Conservation (phyloP, 2,888 invertebrate species). For the Trachelus iudaicus region DNA sequence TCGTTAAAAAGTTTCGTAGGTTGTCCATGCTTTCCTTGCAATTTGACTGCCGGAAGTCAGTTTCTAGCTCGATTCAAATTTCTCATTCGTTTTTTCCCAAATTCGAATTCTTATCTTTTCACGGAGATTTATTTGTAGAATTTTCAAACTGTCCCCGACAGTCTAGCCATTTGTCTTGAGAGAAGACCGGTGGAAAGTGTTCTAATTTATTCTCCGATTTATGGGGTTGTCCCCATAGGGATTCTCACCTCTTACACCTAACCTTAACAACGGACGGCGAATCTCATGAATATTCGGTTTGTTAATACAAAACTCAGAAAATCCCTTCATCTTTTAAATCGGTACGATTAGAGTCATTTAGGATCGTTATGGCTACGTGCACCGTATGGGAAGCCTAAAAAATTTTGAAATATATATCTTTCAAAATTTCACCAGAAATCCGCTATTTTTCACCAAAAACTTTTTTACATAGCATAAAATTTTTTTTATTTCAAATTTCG, state of each 20-base stretch:
- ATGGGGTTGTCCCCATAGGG: neutral
- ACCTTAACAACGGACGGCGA: neutral
- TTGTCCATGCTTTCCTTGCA: neutral
- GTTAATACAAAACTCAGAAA: no score
- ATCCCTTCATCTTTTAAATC: no score
- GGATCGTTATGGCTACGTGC: no score
- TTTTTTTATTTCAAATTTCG: neutral
- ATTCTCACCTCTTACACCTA: neutral
- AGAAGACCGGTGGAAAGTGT: neutral
- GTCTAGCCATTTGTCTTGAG: neutral
- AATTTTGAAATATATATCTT: neutral
- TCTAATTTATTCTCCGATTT: neutral
- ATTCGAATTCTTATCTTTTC: neutral
- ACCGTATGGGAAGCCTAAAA: no score
- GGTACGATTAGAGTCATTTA: no score
- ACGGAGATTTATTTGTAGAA: neutral
- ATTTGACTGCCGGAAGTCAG: neutral
- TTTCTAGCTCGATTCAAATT: neutral
- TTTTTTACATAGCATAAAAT: neutral
- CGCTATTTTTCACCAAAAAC: neutral
- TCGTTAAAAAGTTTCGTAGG: neutral
- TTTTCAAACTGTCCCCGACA: neutral
- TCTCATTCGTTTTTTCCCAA: neutral
- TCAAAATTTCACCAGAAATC: neutral
- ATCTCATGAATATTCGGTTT: neutral